Conservation (phyloP, 1,140 invertebrate genomes). For the Drosophila arawakana region DNA sequence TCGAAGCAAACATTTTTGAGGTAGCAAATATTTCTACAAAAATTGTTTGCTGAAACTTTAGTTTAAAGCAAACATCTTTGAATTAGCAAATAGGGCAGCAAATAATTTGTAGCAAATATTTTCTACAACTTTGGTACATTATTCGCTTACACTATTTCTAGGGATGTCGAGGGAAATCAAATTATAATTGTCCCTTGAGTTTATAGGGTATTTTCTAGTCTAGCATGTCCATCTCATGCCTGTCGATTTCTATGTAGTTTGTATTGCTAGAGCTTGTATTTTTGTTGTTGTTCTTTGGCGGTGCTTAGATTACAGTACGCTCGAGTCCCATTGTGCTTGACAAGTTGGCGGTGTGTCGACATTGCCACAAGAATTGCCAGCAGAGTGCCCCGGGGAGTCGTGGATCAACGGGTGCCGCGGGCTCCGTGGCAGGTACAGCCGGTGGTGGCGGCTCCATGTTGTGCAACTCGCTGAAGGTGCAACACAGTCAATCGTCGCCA, state of each 20-base stretch:
- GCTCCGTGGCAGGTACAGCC: constrained; percentile 15
- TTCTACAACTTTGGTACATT: too few relatives aligned
- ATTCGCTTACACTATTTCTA: too few relatives aligned
- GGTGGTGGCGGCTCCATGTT: constrained; percentile 52
- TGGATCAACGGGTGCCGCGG: constrained; percentile 10
- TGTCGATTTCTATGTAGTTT: constrained; percentile 2
- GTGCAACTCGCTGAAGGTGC: constrained; percentile 82
- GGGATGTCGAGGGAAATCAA: too few relatives aligned
- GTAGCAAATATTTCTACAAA: too few relatives aligned
- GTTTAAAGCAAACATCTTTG: too few relatives aligned
- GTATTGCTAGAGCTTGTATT: constrained; percentile 42
- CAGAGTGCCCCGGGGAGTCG: constrained; percentile 42
- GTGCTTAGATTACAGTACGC: constrained; percentile 87
- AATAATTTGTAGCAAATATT: too few relatives aligned
- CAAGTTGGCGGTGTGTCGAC: constrained; percentile 88
- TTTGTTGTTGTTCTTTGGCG: constrained; percentile 11
- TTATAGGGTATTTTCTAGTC: not conserved
- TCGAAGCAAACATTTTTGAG: too few relatives aligned
- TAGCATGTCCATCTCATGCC: not conserved
- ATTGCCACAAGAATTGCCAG: constrained; percentile 90
- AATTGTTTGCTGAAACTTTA: too few relatives aligned
- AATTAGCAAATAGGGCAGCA: too few relatives aligned
- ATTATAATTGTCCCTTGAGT: too few relatives aligned
- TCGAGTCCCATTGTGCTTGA: constrained; percentile 88
- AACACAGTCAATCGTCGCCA: constrained; percentile 83